phyloP scores from a whole-genome alignment of 2,113 vertebrate species.

The Clarias macrocephalus region DNA sequence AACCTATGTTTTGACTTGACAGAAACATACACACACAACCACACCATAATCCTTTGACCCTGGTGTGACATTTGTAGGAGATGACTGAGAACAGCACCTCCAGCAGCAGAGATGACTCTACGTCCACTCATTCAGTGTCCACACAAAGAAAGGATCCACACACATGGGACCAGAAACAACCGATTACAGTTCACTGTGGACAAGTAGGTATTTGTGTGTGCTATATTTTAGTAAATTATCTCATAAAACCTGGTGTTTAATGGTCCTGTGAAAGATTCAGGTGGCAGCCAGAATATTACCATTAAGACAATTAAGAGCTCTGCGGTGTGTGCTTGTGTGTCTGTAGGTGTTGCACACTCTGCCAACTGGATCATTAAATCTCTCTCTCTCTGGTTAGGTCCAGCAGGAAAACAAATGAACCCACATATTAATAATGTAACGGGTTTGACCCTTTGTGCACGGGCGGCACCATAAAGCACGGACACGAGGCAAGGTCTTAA shows the following conservation, averaged over 20 bases:
- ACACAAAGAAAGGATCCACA: constrained; percentile 75
- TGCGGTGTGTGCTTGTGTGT: too few relatives aligned
- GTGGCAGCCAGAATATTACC: background rate
- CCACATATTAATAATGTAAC: too few relatives aligned
- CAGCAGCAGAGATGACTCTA: constrained; percentile 68
- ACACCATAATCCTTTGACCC: background rate
- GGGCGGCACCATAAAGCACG: too few relatives aligned
- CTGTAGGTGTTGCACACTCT: too few relatives aligned
- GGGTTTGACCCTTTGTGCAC: too few relatives aligned
- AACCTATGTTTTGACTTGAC: background rate
- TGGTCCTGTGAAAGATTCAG: background rate
- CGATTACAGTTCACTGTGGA: constrained; percentile 91
- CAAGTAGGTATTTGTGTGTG: constrained; percentile 75
- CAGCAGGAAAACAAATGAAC: background rate
- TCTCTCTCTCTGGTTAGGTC: background rate
- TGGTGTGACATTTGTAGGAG: constrained; percentile 74
- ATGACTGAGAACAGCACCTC: constrained; percentile 86
- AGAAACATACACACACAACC: background rate
- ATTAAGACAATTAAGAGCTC: background rate
- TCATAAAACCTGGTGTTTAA: background rate
- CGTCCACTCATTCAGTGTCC: constrained; percentile 49
- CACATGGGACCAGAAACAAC: constrained; percentile 79
- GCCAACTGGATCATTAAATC: background rate
- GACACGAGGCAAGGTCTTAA: too few relatives aligned
- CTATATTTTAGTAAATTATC: background rate